Base-by-base conservation (phyloP, 2,113 vertebrate genomes). In the Columba janthina region DNA sequence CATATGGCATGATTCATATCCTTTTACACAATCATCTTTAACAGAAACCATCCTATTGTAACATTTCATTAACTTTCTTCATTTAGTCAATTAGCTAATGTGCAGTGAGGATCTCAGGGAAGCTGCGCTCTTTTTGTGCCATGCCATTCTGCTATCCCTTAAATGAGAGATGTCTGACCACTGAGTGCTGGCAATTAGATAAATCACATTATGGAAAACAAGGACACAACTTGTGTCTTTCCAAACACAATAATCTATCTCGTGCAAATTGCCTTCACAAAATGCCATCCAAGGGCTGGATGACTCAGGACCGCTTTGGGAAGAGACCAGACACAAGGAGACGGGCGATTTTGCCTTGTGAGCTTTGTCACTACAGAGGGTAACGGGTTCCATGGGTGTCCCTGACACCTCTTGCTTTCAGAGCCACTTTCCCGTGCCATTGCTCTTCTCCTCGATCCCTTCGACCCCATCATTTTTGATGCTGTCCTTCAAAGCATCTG, bases 141-240 rank as follows among this genome's bases (percentile, higher is more conserved):
- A 1, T 20, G 46, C 56, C 48, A 62, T 71, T 70, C 50, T 29
- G 73, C 34, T 31, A 21, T 48, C 77, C n/a, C 40, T 11, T 29
- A 71, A 54, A 57, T 83, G 56, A 66, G 75, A 97, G 77, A 51
- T 71, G 36, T 19, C 81, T 85, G 40, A 88, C 74, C 93, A 77
- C 81, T 32, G 26, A 69, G 92, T 76, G 72, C 58, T 92, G 66
- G 32, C 77, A 95, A 85, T 70, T 31, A 93, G 88, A 97, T 91
- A 96, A 97, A 98, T 95, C 69, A 90, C 67, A 83, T 96, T 66
- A 93, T 76, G 65, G 83, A 96, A 79, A 96, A 77, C 60, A 91
- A 95, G 79, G 85, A 91, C 92, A 92, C 40, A 76, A 77, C 62
- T 94, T 88, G 96, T 96, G 95, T 93, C 90, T 88, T 95, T 95